Conservation (phyloP, 1,140 invertebrate genomes). For the Drosophila bocqueti region DNA sequence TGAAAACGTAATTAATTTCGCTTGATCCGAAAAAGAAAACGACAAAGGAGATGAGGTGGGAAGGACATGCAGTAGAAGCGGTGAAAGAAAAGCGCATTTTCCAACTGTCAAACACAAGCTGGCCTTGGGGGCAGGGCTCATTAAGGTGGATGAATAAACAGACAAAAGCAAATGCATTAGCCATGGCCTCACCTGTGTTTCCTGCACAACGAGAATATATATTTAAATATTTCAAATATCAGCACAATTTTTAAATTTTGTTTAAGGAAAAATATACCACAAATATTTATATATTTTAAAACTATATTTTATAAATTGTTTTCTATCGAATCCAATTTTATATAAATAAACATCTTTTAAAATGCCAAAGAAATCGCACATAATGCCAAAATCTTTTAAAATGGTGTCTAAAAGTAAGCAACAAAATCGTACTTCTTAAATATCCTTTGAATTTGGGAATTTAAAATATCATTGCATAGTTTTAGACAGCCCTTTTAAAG, state of each 20-base stretch:
- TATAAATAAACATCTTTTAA: too few species aligned
- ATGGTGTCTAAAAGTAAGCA: too few species aligned
- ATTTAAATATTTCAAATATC: not conserved
- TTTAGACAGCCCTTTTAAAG: too few species aligned
- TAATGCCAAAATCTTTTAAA: too few species aligned
- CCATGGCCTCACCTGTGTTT: slow-evolving; percentile 9
- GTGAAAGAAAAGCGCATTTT: slow-evolving; percentile 51
- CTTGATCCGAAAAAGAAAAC: slow-evolving; percentile 25
- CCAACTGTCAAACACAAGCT: slow-evolving; percentile 59
- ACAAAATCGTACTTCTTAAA: too few species aligned
- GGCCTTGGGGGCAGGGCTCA: slow-evolving; percentile 55
- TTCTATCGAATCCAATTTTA: too few species aligned
- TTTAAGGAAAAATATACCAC: too few species aligned
- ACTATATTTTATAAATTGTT: not conserved
- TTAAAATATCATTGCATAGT: too few species aligned
- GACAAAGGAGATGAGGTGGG: not conserved
- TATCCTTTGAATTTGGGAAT: too few species aligned
- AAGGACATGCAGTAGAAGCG: not conserved
- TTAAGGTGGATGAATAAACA: slow-evolving; percentile 56
- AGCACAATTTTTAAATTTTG: not conserved
- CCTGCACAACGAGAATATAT: not conserved
- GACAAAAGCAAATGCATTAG: slow-evolving; percentile 50
- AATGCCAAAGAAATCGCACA: too few species aligned
- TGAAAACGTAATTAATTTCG: slow-evolving; percentile 55
- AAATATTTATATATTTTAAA: not conserved